Evolutionary conservation across 2,113 vertebrate species (phyloP).

Genomic region (Lycaon pictus): DNA sequence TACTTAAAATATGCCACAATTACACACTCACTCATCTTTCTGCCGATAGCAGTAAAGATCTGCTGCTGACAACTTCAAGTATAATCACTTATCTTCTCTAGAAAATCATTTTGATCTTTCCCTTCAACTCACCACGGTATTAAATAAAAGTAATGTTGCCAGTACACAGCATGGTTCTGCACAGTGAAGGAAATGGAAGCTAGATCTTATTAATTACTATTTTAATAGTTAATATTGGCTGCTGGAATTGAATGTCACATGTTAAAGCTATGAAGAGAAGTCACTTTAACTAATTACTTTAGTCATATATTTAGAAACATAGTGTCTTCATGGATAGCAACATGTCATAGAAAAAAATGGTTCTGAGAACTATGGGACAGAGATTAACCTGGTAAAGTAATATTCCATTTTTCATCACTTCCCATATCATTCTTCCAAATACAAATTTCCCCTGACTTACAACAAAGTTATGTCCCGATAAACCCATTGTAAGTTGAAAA

Average conservation of each 20-base stretch:
- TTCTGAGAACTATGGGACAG: background rate
- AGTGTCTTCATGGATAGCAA: background rate
- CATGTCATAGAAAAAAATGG: background rate
- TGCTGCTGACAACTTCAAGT: background rate
- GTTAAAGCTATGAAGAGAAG: background rate
- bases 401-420: background rate
- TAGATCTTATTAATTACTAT: background rate
- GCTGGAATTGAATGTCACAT: background rate
- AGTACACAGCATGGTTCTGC: background rate
- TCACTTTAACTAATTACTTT: background rate
- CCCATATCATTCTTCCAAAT: background rate
- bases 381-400: background rate
- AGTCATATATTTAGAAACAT: slow-evolving; percentile 17
- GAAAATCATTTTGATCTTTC: slow-evolving; percentile 28
- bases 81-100: background rate
- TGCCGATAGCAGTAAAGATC: background rate
- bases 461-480: background rate
- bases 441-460: background rate
- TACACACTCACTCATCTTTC: background rate
- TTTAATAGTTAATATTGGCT: background rate
- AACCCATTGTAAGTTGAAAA: background rate
- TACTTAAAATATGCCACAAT: slow-evolving; percentile 56
- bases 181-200: background rate
- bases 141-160: background rate
- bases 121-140: slow-evolving; percentile 5